A percentile compares a stretch with the other conserved stretches of the same genome.
Conservation (phyloP, 2,888 invertebrate genomes). For the Pollenia labialis region DNA sequence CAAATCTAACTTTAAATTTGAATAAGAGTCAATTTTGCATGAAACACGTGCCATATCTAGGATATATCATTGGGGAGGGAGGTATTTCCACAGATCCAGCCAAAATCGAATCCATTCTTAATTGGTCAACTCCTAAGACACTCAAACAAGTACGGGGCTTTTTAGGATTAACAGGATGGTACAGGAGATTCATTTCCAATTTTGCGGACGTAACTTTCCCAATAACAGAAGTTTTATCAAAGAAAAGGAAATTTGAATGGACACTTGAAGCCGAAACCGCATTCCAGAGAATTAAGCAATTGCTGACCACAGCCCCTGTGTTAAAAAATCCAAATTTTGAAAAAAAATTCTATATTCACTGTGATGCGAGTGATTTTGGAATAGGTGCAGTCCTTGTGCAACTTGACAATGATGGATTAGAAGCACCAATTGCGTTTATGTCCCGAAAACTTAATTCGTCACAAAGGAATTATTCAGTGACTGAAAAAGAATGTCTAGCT, state of each 20-base stretch:
- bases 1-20: slow-evolving; percentile 59
- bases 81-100: slow-evolving; percentile 33
- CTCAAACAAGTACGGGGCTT: slow-evolving; percentile 68
- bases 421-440: slow-evolving; percentile 36
- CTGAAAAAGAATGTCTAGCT: slow-evolving; percentile 8
- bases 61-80: slow-evolving; percentile 3
- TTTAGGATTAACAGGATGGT: slow-evolving; percentile 72
- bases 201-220: slow-evolving; percentile 24
- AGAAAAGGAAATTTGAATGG: slow-evolving; percentile 37
- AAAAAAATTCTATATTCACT: slow-evolving; percentile 43
- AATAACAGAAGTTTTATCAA: slow-evolving; percentile 30
- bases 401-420: background rate
- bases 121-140: slow-evolving; percentile 62
- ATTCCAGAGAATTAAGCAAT: slow-evolving; percentile 36
- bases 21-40: slow-evolving; percentile 14
- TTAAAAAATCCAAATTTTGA: slow-evolving; percentile 37
- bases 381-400: slow-evolving; percentile 51
- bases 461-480: slow-evolving; percentile 42
- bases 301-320: slow-evolving; percentile 17
- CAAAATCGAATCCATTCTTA: slow-evolving; percentile 25
- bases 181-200: slow-evolving; percentile 39
- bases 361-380: slow-evolving; percentile 36
- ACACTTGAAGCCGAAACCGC: slow-evolving; percentile 20
- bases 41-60: slow-evolving; percentile 4
- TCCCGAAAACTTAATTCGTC: slow-evolving; percentile 30